A percentile compares a stretch with the other conserved stretches of the same genome.
Evolutionary conservation across 2,113 vertebrate species (phyloP).

Genomic region (Notarius quadriscutis): DNA sequence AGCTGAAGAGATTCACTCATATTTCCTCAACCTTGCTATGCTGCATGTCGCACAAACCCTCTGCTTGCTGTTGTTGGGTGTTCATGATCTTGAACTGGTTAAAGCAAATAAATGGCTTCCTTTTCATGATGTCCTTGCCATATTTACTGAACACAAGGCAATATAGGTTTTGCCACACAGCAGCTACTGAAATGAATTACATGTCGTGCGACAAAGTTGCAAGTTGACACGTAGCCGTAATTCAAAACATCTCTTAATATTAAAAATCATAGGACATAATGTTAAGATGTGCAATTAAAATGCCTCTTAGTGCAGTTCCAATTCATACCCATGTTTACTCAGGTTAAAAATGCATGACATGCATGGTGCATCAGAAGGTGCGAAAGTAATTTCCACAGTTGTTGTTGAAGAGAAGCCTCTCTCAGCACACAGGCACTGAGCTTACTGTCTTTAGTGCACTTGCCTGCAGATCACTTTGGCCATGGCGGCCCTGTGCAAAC

Average conservation of each 20-base stretch:
- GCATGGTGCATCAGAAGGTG: not conserved
- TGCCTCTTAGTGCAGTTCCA: not conserved
- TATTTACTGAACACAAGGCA: not conserved
- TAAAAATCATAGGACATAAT: not conserved
- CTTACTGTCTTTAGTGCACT: conserved; percentile 4
- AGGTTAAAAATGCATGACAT: not conserved
- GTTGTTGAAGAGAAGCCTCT: not conserved
- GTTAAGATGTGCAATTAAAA: not conserved
- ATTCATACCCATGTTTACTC: not conserved
- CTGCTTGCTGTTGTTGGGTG: not conserved
- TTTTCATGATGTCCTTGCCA: not conserved
- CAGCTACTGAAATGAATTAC: not conserved
- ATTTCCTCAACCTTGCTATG: not conserved
- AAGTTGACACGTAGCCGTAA: not conserved
- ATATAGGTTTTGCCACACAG: not conserved
- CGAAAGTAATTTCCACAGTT: not conserved
- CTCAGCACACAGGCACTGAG: not conserved
- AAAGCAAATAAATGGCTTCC: not conserved
- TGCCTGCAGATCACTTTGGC: conserved; percentile 87
- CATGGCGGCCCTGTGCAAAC: conserved; percentile 75
- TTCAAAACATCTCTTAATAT: not conserved
- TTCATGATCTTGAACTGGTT: not conserved
- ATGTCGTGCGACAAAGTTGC: not conserved
- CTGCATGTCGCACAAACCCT: not conserved
- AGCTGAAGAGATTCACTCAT: not conserved